phyloP scores from a whole-genome alignment of 2,888 invertebrate genomes.

The Leptopilina drosophilae region DNA sequence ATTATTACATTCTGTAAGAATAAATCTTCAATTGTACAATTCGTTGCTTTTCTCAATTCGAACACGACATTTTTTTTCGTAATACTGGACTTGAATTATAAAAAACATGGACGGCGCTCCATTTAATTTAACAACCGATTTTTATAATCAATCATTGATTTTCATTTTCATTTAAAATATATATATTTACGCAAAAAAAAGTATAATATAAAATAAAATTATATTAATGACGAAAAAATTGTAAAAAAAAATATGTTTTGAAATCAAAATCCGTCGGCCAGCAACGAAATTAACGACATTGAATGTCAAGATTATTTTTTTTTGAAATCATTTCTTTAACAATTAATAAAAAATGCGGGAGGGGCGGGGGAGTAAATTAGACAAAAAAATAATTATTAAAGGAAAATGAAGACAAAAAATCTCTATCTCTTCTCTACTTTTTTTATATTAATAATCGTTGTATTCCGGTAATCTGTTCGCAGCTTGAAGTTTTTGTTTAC shows the following conservation, averaged over 20 bases:
- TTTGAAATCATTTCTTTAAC: not conserved
- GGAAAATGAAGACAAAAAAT: too few relatives aligned
- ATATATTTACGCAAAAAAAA: too few relatives aligned
- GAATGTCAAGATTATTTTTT: not conserved
- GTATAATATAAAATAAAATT: not conserved
- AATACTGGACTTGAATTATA: slow-evolving; percentile 36
- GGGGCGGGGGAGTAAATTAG: not conserved
- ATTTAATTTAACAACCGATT: slow-evolving; percentile 28
- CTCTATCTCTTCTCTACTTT: too few relatives aligned
- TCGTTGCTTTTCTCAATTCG: slow-evolving; percentile 23
- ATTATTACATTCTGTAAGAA: slow-evolving; percentile 11
- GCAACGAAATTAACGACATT: slow-evolving; percentile 58
- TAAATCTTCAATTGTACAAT: slow-evolving; percentile 39
- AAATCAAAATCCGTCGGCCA: slow-evolving; percentile 61
- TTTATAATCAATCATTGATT: slow-evolving; percentile 1
- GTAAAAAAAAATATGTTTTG: slow-evolving; percentile 1
- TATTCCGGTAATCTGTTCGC: too few relatives aligned
- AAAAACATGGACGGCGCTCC: slow-evolving; percentile 32
- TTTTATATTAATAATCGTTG: too few relatives aligned
- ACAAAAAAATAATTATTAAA: not conserved
- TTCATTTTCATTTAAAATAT: slow-evolving; percentile 7
- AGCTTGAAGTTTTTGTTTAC: too few relatives aligned
- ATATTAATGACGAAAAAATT: not conserved
- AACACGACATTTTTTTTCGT: slow-evolving; percentile 5
- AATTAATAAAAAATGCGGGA: not conserved